Evolutionary conservation across 2,888 invertebrate species (phyloP).

Genomic region (Drosophila dives): DNA sequence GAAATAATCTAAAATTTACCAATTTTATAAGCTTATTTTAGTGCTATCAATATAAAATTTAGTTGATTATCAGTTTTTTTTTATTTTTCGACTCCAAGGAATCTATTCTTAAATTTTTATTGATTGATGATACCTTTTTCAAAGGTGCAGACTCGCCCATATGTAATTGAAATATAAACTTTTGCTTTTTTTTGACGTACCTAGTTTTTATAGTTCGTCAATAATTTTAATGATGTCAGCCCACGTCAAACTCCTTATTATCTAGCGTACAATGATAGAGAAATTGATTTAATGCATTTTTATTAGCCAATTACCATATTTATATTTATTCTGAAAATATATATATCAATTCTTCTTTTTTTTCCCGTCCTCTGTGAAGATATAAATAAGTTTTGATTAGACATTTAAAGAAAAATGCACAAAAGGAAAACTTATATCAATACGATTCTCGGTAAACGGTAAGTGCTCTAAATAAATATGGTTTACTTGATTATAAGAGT

Average conservation of each 20-base stretch:
- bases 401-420: background rate
- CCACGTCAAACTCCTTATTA: slow-evolving; percentile 11
- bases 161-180: slow-evolving; percentile 14
- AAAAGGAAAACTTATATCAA: background rate
- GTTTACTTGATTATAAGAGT: too few species aligned
- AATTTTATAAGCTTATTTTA: background rate
- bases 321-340: background rate
- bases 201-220: slow-evolving; percentile 4
- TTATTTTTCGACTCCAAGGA: background rate
- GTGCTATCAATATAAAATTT: background rate
- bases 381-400: background rate
- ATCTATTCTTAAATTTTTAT: background rate
- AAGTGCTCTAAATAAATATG: background rate
- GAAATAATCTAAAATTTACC: background rate
- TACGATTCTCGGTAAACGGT: background rate
- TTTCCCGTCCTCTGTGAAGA: background rate
- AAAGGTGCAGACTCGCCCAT: slow-evolving; percentile 24
- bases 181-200: background rate
- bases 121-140: background rate
- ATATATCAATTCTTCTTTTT: background rate
- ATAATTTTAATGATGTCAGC: background rate
- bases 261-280: background rate
- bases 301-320: slow-evolving; percentile 3
- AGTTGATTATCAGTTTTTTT: slow-evolving; percentile 7
- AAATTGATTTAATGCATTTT: background rate